Conservation (phyloP, 2,113 vertebrate genomes). For the Labeo catla region DNA sequence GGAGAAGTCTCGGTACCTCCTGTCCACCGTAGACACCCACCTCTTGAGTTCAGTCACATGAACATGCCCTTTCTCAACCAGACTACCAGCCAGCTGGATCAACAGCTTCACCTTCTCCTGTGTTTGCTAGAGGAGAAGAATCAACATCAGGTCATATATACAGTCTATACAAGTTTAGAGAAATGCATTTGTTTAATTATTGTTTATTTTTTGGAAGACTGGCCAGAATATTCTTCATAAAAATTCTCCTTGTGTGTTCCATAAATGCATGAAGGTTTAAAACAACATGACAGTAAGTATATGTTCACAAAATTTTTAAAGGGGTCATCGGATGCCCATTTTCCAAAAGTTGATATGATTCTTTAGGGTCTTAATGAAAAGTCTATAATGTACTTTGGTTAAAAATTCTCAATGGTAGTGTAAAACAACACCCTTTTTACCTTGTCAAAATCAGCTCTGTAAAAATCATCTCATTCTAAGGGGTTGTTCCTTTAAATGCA, state of each 20-base stretch:
- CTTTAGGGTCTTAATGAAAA: no score
- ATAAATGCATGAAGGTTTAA: not conserved
- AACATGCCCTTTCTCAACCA: conserved; percentile 95
- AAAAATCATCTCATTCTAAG: no score
- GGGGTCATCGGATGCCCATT: no score
- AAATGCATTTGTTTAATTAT: not conserved
- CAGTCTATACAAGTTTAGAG: not conserved
- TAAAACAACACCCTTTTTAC: no score
- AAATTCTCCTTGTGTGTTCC: not conserved
- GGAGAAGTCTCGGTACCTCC: conserved; percentile 95
- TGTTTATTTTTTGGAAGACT: not conserved
- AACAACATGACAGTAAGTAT: not conserved
- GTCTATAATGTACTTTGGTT: no score
- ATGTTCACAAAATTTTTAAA: not conserved
- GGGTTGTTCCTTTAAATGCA: no score
- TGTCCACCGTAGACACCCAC: conserved; percentile 94
- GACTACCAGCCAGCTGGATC: conserved; percentile 95
- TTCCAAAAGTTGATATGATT: no score
- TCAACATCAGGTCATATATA: not conserved
- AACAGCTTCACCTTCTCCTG: conserved; percentile 98
- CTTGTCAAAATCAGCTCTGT: no score
- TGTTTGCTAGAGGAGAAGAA: conserved; percentile 81
- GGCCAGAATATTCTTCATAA: not conserved
- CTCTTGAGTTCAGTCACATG: conserved; percentile 93
- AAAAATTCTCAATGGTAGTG: no score